These are phyloP conservation scores for Saccopteryx leptura DNA, from an alignment of 2,113 vertebrate species.

Conservation along the genomic window DNA sequence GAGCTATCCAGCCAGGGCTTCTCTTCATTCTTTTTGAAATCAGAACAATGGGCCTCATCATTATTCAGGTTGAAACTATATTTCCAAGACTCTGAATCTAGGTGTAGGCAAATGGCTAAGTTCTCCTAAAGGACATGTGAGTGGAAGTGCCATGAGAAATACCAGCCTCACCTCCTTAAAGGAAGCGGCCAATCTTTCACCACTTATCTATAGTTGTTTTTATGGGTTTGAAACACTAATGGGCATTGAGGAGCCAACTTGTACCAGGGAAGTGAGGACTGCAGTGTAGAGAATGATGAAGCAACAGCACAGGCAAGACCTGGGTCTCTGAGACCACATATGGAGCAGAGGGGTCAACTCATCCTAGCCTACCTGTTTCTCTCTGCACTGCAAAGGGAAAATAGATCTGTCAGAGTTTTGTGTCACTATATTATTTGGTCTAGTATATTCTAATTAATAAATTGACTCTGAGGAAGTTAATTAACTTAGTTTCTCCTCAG, in stretches of 20 bases:
- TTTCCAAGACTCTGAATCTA: not conserved
- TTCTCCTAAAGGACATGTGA: not conserved
- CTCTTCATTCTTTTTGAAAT: not conserved
- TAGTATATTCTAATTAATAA: not conserved
- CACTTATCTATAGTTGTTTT: not conserved
- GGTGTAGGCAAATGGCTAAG: not conserved
- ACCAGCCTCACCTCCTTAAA: not conserved
- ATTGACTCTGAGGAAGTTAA: slow-evolving; percentile 2
- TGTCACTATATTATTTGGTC: not conserved
- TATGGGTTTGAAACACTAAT: not conserved
- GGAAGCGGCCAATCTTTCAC: not conserved
- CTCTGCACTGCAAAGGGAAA: not conserved
- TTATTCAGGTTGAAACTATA: not conserved
- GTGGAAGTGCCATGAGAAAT: not conserved
- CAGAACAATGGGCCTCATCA: not conserved
- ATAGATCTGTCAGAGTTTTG: not conserved
- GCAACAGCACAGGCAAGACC: not conserved
- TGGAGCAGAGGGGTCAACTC: not conserved
- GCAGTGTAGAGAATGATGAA: not conserved
- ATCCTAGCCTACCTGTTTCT: not conserved
- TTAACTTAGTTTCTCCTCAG: not conserved
- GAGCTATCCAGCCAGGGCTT: not conserved
- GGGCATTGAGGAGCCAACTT: not conserved
- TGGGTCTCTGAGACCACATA: not conserved
- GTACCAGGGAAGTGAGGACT: not conserved